Evolutionary conservation across 2,888 invertebrate genomes (phyloP).

Genomic region (Athalia cordata): DNA sequence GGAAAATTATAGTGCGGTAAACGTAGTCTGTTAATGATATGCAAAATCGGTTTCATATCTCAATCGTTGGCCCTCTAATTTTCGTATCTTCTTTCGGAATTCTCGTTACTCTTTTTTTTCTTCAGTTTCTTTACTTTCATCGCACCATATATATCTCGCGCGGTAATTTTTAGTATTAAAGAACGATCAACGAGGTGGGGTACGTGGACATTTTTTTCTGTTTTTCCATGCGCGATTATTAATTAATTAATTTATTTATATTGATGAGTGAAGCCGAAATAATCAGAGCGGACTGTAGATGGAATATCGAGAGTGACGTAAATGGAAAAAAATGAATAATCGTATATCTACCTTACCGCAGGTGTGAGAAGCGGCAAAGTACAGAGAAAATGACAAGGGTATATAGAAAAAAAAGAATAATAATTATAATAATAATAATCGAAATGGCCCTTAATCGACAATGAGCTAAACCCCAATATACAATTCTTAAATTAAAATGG

Average conservation of each 20-base stretch:
- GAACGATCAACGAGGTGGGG: no score
- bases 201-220: no score
- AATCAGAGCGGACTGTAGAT: no score
- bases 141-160: neutral
- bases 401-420: neutral
- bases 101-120: neutral
- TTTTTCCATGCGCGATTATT: neutral
- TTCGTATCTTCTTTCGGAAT: constrained; percentile 16
- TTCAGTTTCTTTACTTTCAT: neutral
- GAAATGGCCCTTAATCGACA: neutral
- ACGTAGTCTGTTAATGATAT: constrained; percentile 29
- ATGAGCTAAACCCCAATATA: constrained; percentile 22
- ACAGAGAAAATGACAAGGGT: constrained; percentile 26
- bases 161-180: neutral
- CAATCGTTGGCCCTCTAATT: constrained; percentile 32
- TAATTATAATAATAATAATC: no score
- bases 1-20: constrained; percentile 42
- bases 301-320: neutral
- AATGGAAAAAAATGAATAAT: neutral
- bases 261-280: no score
- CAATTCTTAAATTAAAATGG: constrained; percentile 18
- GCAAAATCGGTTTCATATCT: constrained; percentile 42
- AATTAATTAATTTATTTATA: no score
- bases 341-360: neutral
- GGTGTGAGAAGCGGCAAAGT: neutral